Percentiles rank a stretch among this genome's conserved stretches.
These are phyloP conservation scores for Limosa lapponica DNA, from an alignment of 2,797 vertebrate species.

Conservation along the genomic window DNA sequence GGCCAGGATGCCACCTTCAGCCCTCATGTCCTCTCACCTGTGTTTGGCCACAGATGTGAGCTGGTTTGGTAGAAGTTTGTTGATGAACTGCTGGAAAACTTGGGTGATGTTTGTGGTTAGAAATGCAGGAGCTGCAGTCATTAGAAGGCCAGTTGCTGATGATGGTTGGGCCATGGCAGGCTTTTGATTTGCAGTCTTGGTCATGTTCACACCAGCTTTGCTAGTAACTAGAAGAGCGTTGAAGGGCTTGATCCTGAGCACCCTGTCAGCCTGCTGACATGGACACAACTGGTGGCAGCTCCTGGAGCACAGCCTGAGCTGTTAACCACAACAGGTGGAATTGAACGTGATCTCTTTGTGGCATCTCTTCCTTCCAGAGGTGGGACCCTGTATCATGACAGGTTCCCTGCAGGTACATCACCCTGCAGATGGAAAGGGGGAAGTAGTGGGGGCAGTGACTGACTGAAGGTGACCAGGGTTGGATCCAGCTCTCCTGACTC, in stretches of 20 bases:
- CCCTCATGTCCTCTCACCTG: rapidly evolving
- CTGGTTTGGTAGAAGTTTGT: background rate
- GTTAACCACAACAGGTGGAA: background rate
- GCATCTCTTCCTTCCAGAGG: background rate
- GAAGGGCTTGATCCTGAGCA: background rate
- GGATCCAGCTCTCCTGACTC: background rate
- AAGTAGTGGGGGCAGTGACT: rapidly evolving
- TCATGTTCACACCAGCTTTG: background rate
- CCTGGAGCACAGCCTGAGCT: background rate
- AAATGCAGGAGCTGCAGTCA: background rate
- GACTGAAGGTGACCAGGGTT: background rate
- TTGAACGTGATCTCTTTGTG: background rate
- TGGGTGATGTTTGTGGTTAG: background rate
- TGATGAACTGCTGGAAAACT: background rate
- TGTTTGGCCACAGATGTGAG: background rate
- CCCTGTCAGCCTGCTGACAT: background rate
- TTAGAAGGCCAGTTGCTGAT: background rate
- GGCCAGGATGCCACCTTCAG: background rate
- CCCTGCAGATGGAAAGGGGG: background rate
- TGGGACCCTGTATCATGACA: background rate
- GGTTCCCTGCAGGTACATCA: background rate
- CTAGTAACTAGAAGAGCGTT: background rate
- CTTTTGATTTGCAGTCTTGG: background rate
- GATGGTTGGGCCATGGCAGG: background rate
- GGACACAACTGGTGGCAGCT: background rate